These are phyloP conservation scores for Melolontha melolontha DNA, from an alignment of 2,888 invertebrate genomes.

Conservation along the genomic window DNA sequence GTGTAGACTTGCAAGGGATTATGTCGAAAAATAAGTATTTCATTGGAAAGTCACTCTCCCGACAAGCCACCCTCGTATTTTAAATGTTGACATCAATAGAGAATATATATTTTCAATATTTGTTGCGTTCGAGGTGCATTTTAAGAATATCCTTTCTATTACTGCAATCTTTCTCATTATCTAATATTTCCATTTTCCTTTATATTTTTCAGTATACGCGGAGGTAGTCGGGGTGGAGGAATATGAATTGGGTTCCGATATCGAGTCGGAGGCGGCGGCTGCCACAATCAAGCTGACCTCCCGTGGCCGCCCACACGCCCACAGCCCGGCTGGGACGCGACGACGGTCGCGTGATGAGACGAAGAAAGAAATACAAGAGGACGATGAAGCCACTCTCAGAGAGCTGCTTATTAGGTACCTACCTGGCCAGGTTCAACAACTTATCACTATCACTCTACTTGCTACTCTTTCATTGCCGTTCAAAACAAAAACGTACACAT, in stretches of 20 bases:
- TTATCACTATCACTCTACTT: slow-evolving; percentile 34
- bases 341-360: slow-evolving; percentile 81
- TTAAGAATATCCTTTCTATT: neutral
- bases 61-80: too few species aligned
- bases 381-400: slow-evolving; percentile 93
- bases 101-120: too few species aligned
- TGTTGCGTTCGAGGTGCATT: neutral
- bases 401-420: slow-evolving; percentile 90
- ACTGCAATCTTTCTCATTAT: neutral
- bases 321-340: slow-evolving; percentile 61
- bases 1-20: too few species aligned
- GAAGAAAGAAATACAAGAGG: slow-evolving; percentile 80
- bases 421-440: slow-evolving; percentile 7
- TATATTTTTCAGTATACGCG: slow-evolving; percentile 58
- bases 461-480: slow-evolving; percentile 12
- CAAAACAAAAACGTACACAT: too few species aligned
- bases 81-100: too few species aligned
- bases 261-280: slow-evolving; percentile 60
- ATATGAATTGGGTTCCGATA: slow-evolving; percentile 63
- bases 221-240: slow-evolving; percentile 67
- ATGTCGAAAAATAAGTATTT: too few species aligned
- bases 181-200: neutral
- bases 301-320: slow-evolving; percentile 63
- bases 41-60: too few species aligned
- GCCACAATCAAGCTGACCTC: slow-evolving; percentile 67